Evolutionary conservation across 2,113 vertebrate genomes (phyloP).

Genomic region (Ranitomeya variabilis): DNA sequence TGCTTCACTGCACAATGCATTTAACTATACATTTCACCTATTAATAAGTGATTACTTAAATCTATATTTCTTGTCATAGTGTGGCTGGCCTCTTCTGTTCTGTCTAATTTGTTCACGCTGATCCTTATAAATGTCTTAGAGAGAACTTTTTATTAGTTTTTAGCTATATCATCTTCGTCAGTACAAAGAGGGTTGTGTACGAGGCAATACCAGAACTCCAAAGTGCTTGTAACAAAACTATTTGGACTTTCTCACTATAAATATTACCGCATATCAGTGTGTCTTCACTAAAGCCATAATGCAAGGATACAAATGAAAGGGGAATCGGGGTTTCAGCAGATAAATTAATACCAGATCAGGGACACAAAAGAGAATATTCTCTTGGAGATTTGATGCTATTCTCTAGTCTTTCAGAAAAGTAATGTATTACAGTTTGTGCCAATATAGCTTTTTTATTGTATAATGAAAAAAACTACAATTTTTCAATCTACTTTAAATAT

Average conservation of each 20-base stretch:
- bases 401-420: too few species aligned
- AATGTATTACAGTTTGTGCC: too few species aligned
- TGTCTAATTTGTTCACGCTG: background rate
- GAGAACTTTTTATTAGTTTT: background rate
- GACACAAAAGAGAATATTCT: too few species aligned
- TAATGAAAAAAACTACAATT: too few species aligned
- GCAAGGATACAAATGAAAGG: too few species aligned
- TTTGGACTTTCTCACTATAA: background rate
- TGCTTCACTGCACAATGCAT: background rate
- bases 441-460: too few species aligned
- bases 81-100: background rate
- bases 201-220: background rate
- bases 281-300: background rate
- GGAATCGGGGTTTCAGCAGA: too few species aligned
- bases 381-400: too few species aligned
- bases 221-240: background rate
- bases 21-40: background rate
- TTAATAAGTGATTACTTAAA: background rate
- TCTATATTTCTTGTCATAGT: background rate
- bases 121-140: background rate
- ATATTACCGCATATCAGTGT: background rate
- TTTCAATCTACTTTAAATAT: too few species aligned
- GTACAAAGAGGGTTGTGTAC: background rate
- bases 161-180: background rate
- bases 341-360: too few species aligned